Base-by-base conservation (phyloP, 2,113 vertebrate species). In the Perca fluviatilis region DNA sequence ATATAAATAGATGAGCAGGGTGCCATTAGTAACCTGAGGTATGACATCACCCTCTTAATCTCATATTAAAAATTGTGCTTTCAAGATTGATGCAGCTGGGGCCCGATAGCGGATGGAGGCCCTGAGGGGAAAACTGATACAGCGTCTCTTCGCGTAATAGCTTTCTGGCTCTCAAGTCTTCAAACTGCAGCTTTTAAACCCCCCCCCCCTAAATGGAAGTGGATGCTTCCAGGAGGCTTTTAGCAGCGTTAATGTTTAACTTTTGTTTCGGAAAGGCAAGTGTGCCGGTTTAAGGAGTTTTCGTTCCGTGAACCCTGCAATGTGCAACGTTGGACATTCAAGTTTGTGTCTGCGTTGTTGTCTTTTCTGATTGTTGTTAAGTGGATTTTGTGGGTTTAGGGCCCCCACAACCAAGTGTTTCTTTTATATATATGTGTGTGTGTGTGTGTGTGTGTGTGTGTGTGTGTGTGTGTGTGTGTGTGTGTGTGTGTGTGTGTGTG, bases 21-120 rank as follows among this genome's bases (percentile, higher is more conserved):
- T 27, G 43, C 14, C 27, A 60, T 88, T 88, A 85, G 54, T 88
- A 91, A 86, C 19, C 43, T 3, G 6, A 27, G 40, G 27, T 75
- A 76, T 90, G 89, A 90, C 81, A 75, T 91, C 90, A 89, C 33
- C 63, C 66, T 49, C 15, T 49, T 65, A 56, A 60, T 78, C 62
- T 60, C 67, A 57, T 54, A 88, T 87, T 86, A 30, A 88, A 88
- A 74, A 82, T 80, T 69, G 30, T 36, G 51, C 73, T 77, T 83
- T 88, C 14, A 76, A 30, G 40, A 82, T 69, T 23, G 47, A 62
- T 63, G 74, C 75, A 85, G 50, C 63, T 7, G 47, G 14, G 49
- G 18, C 74, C 74, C 54, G 13, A 49, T 40, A 53, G 73, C 63
- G 0, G 25, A 43, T 1, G 47, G 43, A 77, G 14, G 51, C 50